These are phyloP conservation scores for Drosophila kurseongensis DNA, from an alignment of 1,140 invertebrate genomes.

Conservation along the genomic window DNA sequence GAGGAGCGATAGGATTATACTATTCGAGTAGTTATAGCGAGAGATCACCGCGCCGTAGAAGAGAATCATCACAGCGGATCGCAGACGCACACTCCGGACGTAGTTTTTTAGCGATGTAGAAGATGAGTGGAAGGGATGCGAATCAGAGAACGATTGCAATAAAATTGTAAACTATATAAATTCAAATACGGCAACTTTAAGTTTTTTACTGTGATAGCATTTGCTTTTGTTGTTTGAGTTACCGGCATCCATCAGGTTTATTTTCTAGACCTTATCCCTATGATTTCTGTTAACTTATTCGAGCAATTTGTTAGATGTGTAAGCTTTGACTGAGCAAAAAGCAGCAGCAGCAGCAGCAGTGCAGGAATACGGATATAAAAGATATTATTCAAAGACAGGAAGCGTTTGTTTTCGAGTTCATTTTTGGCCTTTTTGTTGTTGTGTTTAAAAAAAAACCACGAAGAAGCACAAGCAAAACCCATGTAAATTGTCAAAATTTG, in stretches of 20 bases:
- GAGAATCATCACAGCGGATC: slow-evolving; percentile 66
- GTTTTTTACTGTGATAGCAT: slow-evolving; percentile 84
- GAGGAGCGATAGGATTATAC: slow-evolving; percentile 36
- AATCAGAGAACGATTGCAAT: slow-evolving; percentile 44
- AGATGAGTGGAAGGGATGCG: slow-evolving; percentile 9
- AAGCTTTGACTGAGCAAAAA: slow-evolving; percentile 70
- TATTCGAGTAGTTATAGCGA: slow-evolving; percentile 16
- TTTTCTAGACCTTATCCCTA: slow-evolving; percentile 24
- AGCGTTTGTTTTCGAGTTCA: slow-evolving; percentile 54
- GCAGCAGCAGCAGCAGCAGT: slow-evolving; percentile 22
- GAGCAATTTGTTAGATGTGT: slow-evolving; percentile 74
- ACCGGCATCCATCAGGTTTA: slow-evolving; percentile 37
- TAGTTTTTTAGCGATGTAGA: slow-evolving; percentile 16
- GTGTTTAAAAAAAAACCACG: neutral
- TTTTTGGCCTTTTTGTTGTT: slow-evolving; percentile 41
- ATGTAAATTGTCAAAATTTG: slow-evolving; percentile 66
- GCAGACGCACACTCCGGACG: slow-evolving; percentile 25
- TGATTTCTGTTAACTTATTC: slow-evolving; percentile 43
- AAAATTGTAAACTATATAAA: slow-evolving; percentile 61
- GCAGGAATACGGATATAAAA: slow-evolving; percentile 14
- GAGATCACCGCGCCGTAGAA: slow-evolving; percentile 31
- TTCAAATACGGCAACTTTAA: slow-evolving; percentile 66
- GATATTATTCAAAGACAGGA: slow-evolving; percentile 24
- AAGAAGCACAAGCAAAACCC: slow-evolving; percentile 13
- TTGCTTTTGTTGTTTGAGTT: slow-evolving; percentile 65